Evolutionary conservation across 2,888 invertebrate genomes (phyloP).

Genomic region (Amorpha juglandis): DNA sequence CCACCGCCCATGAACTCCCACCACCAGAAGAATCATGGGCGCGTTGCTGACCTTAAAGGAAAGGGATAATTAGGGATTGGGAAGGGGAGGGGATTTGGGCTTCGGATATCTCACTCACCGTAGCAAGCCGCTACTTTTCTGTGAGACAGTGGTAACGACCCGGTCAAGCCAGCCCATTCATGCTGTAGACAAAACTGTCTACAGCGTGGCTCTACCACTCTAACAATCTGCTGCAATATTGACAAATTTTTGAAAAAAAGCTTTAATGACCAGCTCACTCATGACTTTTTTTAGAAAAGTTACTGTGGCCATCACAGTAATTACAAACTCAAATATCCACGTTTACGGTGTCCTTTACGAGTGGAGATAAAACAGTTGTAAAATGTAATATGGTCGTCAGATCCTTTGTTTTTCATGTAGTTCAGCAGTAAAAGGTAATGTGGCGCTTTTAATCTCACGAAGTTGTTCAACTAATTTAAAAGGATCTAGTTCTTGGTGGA

Average conservation of each 20-base stretch:
- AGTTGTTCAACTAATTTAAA: not conserved
- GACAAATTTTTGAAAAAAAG: not conserved
- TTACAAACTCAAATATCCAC: constrained; percentile 22
- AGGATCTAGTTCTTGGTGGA: not conserved
- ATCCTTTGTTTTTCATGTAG: not conserved
- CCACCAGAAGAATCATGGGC: too few species aligned
- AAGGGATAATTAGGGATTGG: too few species aligned
- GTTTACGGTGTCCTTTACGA: constrained; percentile 23
- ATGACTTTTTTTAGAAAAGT: constrained; percentile 5
- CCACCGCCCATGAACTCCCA: too few species aligned
- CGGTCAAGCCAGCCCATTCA: too few species aligned
- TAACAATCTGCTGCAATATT: too few species aligned
- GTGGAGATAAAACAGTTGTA: constrained; percentile 25
- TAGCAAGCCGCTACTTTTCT: too few species aligned
- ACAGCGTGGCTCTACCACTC: too few species aligned
- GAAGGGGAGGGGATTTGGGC: too few species aligned
- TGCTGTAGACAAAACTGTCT: too few species aligned
- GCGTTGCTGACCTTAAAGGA: too few species aligned
- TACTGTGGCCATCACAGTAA: constrained; percentile 17
- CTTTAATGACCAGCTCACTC: not conserved
- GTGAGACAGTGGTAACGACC: too few species aligned
- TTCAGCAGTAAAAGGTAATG: not conserved
- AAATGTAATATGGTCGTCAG: constrained; percentile 14
- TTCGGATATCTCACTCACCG: too few species aligned
- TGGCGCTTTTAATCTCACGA: not conserved